A percentile compares a stretch with the other conserved stretches of the same genome.
Evolutionary conservation across 2,113 vertebrate genomes (phyloP).

Genomic region (Catharus minimus): DNA sequence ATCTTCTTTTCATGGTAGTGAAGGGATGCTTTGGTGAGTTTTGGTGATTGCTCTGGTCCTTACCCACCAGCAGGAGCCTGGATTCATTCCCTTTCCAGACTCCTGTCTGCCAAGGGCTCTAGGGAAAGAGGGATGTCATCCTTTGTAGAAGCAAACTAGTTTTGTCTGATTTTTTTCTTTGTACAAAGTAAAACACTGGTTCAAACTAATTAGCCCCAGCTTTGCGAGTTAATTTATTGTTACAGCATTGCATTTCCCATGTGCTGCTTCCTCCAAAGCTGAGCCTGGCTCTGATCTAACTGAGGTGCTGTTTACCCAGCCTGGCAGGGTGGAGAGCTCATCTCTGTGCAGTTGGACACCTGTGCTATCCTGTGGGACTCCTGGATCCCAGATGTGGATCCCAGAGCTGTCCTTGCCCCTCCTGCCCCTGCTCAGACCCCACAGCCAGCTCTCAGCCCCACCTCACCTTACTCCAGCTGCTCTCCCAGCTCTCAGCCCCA

Average conservation of each 20-base stretch:
- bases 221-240: neutral
- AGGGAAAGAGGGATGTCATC: neutral
- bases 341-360: neutral
- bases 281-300: neutral
- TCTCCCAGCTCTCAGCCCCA: neutral
- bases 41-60: neutral
- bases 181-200: neutral
- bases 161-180: neutral
- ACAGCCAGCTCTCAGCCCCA: neutral
- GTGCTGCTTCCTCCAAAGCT: neutral
- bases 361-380: accelerated
- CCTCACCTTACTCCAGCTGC: neutral
- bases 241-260: neutral
- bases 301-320: neutral
- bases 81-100: neutral
- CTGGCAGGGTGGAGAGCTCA: neutral
- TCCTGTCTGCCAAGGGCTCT: neutral
- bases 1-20: accelerated
- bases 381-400: too few species aligned
- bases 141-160: neutral
- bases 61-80: neutral
- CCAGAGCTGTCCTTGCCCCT: neutral
- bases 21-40: neutral
- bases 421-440: neutral
- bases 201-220: neutral